Percentiles rank a stretch among this genome's conserved stretches.
phyloP scores from a whole-genome alignment of 1,140 invertebrate species.

The Trachelipus rathkii region DNA sequence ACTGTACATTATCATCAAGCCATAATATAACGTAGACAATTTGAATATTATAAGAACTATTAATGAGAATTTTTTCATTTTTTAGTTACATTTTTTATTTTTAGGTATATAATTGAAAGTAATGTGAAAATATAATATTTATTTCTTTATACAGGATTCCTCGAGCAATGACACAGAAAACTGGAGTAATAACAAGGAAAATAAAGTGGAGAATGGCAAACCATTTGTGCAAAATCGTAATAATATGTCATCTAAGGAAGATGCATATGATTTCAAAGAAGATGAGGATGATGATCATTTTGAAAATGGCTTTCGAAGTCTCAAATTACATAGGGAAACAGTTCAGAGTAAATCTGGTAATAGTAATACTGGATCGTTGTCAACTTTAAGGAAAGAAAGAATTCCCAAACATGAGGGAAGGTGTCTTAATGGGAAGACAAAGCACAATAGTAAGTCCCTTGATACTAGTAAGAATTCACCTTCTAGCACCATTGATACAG shows the following conservation, averaged over 20 bases:
- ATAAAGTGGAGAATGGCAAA: background rate
- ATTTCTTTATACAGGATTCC: background rate
- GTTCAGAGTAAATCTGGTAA: constrained; percentile 7
- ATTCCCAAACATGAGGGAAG: background rate
- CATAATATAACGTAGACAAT: too few relatives aligned
- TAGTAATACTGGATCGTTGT: background rate
- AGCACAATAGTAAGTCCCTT: too few relatives aligned
- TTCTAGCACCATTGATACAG: too few relatives aligned
- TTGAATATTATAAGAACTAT: too few relatives aligned
- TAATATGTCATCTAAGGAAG: constrained; percentile 29
- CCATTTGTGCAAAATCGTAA: background rate
- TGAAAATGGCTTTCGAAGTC: constrained; percentile 34
- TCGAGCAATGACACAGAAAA: constrained; percentile 1
- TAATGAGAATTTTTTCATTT: too few relatives aligned
- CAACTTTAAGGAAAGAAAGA: background rate
- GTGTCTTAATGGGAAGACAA: too few relatives aligned
- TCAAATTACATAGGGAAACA: constrained; percentile 26
- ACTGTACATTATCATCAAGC: too few relatives aligned
- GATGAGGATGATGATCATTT: constrained; percentile 33
- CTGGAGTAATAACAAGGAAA: background rate
- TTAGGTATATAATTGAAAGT: background rate
- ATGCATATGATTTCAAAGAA: constrained; percentile 42
- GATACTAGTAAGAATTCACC: too few relatives aligned
- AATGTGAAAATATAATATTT: background rate
- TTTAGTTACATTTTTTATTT: too few relatives aligned